These are phyloP conservation scores for Egretta garzetta DNA, from an alignment of 2,113 vertebrate genomes.

Conservation along the genomic window DNA sequence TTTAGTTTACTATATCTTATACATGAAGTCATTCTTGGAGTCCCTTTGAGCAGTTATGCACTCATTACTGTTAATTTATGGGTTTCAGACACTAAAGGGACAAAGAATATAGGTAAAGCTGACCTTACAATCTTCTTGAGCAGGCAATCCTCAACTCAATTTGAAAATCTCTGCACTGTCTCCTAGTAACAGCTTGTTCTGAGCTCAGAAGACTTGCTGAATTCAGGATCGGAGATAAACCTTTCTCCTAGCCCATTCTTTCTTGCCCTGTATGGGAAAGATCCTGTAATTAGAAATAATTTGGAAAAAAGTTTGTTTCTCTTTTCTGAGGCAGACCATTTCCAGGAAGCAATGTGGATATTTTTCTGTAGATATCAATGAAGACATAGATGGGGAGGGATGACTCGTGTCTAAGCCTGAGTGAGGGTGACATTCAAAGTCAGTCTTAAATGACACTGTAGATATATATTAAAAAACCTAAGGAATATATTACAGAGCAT, in stretches of 20 bases:
- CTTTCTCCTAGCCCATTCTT: not conserved
- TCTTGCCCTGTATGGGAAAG: not conserved
- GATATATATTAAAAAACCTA: not conserved
- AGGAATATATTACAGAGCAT: not conserved
- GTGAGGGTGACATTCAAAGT: not conserved
- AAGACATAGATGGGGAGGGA: not conserved
- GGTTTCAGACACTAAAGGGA: not conserved
- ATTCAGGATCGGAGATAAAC: not conserved
- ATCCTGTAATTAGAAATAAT: not conserved
- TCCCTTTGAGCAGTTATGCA: not conserved
- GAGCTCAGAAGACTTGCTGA: not conserved
- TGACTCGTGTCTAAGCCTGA: not conserved
- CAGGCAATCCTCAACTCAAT: not conserved
- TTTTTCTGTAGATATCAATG: not conserved
- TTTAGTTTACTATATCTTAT: not conserved
- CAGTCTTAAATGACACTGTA: not conserved
- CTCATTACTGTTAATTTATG: not conserved
- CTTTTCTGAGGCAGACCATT: not conserved
- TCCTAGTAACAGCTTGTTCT: not conserved
- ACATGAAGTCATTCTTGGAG: not conserved
- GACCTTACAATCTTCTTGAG: not conserved
- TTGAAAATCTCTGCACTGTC: not conserved
- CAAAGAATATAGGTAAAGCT: not conserved
- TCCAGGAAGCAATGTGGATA: not conserved
- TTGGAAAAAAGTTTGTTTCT: not conserved